Base-by-base conservation (phyloP, 1,140 invertebrate species). In the Myzus persicae region DNA sequence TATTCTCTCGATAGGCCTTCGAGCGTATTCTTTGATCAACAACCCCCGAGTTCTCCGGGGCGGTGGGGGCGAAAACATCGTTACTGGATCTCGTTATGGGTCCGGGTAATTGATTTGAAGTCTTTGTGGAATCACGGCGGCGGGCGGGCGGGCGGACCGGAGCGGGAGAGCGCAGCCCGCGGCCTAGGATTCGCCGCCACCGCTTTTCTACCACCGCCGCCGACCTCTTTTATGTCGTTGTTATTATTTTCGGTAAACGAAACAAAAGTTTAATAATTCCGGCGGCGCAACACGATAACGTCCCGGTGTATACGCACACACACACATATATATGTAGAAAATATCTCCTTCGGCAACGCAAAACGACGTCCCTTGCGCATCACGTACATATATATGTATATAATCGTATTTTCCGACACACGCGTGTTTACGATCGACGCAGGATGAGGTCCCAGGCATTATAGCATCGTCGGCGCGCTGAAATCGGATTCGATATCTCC, bases 11-110 rank as follows among this genome's bases (percentile, higher is more conserved):
- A 93, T 84, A 93, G 91, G 91, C 91, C 91, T 93, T 3, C 76
- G 38, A 93, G 91, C 91, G 81, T 93, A 85, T 93, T 93, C 91
- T 93, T 93, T 93, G 91, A 93, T 93, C 91, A 93, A 20, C 46
- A 82, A 54, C 36, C 84, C 84, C 40, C 36, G 51, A 90, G 51
- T 90, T 42, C 38, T 76, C n/a, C 31, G 31, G 8, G 31, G 59
- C 14, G 18, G 59, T 76, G 89, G 54, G 54, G 89, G 24, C 81
- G 44, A 82, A 48, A 40, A 84, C 44, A 93, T 85, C 91, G 81
- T 93, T 93, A 93, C 91, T 46, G 59, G 76, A 84, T 93, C 91
- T 93, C 91, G 91, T 93, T 93, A 93, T 38, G 46, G 76, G 46
- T 38, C 46, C 46, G 81, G 81, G 91, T 93, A 93, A 84, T 93